Evolutionary conservation across 2,113 vertebrate genomes (phyloP), one percentile per base, ranked within the genome.

Genomic region (Megaleporinus macrocephalus): DNA sequence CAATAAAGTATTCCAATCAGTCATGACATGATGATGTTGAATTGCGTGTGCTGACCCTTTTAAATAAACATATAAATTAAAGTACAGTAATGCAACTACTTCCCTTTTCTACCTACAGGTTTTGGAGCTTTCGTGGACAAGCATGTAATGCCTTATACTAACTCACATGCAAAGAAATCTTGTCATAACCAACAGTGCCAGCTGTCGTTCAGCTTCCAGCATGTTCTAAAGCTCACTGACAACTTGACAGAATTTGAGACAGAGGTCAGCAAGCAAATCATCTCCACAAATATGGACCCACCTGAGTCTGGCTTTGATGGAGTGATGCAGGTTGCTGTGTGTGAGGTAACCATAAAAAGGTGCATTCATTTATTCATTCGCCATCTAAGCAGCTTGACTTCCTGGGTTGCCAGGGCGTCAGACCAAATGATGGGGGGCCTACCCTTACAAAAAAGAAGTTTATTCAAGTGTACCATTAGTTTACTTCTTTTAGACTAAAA

Each of bases 91-190:
- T 22, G 20, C 16, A 51, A 51, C 49, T 16, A 20, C 0, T 13
- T 55, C 3, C 51, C 53, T 55, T 22, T 55, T 20, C 20, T 26
- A 33, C 18, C 29, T 49, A 22, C 85, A 96, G 95, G 95, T 41
- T 96, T 96, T n/a, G 95, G 95, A 22, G 95, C 94, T 55, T 96
- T 96, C 0, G 95, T 96, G 90, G 95, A 96, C 86, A 96, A 96
- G 87, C 95, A 94, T 0, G 94, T 94, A 81, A 90, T 94, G 62
- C 95, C 95, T 0, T 96, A 95, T 0, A 94, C 95, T 53, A 96
- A 95, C 86, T 96, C 95, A 0, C n/a, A 92, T 94, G 51, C 93
- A 74, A 24, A 78, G 87, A 95, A 96, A 63, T 95, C 95, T 0
- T 96, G 95, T 2, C 51, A 7, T 13, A 86, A 26, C 90, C 36